Base-by-base conservation (phyloP, 2,797 vertebrate species). In the Sebastolobus altivelis region DNA sequence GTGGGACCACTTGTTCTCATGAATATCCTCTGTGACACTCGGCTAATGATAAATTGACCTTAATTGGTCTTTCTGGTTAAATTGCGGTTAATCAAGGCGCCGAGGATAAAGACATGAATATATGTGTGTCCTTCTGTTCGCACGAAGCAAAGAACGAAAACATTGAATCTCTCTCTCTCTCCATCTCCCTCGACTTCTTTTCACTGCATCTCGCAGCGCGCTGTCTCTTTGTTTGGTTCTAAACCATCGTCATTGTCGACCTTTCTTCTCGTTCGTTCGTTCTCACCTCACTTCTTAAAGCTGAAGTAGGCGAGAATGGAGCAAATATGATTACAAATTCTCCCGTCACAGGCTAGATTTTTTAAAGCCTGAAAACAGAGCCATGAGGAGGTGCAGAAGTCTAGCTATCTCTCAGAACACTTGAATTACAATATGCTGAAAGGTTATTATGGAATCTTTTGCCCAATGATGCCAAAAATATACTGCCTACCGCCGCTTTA, bases 1-100 rank as follows among this genome's bases (percentile, higher is more conserved):
- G 43, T 4, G 29, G 3, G 46, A 65, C 84, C 29, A 65, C 70
- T 73, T 58, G 60, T 71, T 63, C 69, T 80, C 65, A 68, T 65
- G 61, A 79, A 79, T 80, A 69, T 81, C 29, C 37, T 49, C 72
- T 55, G 35, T 66, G 61, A 70, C 72, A 71, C 65, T 35, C 10
- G n/a, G 29, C 43, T 61, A 33, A 83, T 80, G 61, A 75, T 79
- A 66, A 80, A 73, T 65, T 89, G 54, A 74, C 79, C 79, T 68
- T 56, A 81, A 72, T 74, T 75, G 65, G 81, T 75, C 59, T 66
- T 22, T 65, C n/a, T 71, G 68, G 12, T 72, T 60, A 52, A 81
- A 77, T 87, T 72, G 77, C 9, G 31, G 27, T 77, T 82, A 79
- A 83, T 87, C 49, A 82, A 22, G 10, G 58, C 37, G 27, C 2